Base-by-base conservation (phyloP, 1,140 invertebrate genomes). In the Drosophila hydei region DNA sequence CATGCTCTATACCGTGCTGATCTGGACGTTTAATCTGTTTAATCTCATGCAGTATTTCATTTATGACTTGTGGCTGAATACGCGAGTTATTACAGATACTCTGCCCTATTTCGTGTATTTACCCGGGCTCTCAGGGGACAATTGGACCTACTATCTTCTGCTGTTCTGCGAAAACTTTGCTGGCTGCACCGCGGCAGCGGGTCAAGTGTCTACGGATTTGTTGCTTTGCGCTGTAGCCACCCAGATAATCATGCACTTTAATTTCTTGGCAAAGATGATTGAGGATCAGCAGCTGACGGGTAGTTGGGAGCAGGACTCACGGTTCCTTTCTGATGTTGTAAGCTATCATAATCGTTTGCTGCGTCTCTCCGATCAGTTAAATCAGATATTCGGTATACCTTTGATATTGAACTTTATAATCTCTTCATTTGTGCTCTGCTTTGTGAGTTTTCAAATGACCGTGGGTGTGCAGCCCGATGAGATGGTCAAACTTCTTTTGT, bases 1-100 rank as follows among this genome's bases (percentile, higher is more conserved):
- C 1, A 9, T 74, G 12, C 77, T 90, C 11, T 90, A 89, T 14
- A 78, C 77, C 0, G 58, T 90, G 30, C 71, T 89, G 0, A 89
- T 90, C 3, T 91, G 81, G 81, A 91, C 89, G 1, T 91, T 80
- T 38, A 91, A 91, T 64, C 54, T 91, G 1, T 89, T 84, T 25
- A 61, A 71, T 5, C 75, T 72, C 19, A 71, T 77, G 62, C 72
- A 91, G 16, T 90, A 70, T 33, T 11, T 78, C 1, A 43, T 91
- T 9, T 84, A 87, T 16, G 89, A 91, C 9, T 5, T 58, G 42
- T 75, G 64, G 76, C 63, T 90, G 1, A 19, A 75, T 0, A 27
- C 51, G 6, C 76, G 75, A 0, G 50, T 58, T 1, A 58, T 91
- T 1, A 8, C 23, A 12, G 6, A 76, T 58, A 0, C 68, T 1